A percentile compares a stretch with the other conserved stretches of the same genome.
These are phyloP conservation scores for Aegotheles bennettii DNA, from an alignment of 2,113 vertebrate genomes.

Conservation along the genomic window DNA sequence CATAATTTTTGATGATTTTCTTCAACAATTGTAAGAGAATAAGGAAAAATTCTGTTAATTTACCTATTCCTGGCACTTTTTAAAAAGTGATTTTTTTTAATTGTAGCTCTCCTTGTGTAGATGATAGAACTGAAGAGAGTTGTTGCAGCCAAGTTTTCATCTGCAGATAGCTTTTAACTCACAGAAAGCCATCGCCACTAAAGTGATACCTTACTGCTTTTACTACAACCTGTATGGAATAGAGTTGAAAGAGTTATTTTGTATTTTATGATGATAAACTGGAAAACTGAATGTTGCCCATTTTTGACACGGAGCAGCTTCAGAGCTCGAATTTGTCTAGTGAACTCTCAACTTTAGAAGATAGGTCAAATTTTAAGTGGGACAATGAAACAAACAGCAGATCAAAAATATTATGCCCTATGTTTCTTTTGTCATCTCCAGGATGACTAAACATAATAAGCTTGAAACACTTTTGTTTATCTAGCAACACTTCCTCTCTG, in stretches of 20 bases:
- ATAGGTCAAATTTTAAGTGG: neutral
- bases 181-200: neutral
- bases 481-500: neutral
- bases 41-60: neutral
- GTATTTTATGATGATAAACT: neutral
- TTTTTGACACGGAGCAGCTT: neutral
- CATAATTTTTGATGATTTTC: neutral
- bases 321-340: neutral
- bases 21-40: neutral
- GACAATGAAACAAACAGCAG: neutral
- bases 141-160: neutral
- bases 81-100: neutral
- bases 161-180: neutral
- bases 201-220: neutral
- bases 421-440: neutral
- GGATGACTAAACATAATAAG: neutral
- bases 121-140: neutral
- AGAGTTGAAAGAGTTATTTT: neutral
- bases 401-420: neutral
- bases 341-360: neutral
- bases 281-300: neutral
- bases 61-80: neutral
- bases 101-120: neutral
- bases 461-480: neutral
- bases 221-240: neutral